phyloP scores from a whole-genome alignment of 2,888 invertebrate genomes.

The Euzetes globulus region DNA sequence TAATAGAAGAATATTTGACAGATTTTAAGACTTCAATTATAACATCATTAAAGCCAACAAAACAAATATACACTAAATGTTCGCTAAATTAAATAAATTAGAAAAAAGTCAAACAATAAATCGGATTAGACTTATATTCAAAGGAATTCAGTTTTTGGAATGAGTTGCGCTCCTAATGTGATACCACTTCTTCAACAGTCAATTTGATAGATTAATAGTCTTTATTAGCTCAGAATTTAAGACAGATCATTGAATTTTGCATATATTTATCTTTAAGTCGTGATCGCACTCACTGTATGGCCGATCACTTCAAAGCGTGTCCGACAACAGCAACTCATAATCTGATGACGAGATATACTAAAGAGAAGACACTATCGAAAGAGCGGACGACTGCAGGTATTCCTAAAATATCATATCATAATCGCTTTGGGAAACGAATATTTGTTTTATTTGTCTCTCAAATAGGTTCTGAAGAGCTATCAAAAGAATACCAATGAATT shows the following conservation, averaged over 20 bases:
- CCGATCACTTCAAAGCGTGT: conserved; percentile 18
- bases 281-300: conserved; percentile 20
- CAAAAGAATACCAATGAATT: not conserved
- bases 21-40: conserved; percentile 9
- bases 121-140: conserved; percentile 22
- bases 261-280: conserved; percentile 24
- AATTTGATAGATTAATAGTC: conserved; percentile 30
- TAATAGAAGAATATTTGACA: conserved; percentile 22
- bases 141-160: not conserved
- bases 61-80: not conserved
- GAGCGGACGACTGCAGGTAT: not conserved
- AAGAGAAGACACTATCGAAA: not conserved
- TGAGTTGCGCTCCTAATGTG: not conserved
- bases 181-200: not conserved
- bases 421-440: conserved; percentile 19
- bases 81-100: not conserved
- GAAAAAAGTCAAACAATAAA: conserved; percentile 23
- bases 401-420: conserved; percentile 1
- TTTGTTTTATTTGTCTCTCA: not conserved
- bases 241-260: conserved; percentile 19
- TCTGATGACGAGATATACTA: conserved; percentile 9
- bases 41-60: conserved; percentile 8
- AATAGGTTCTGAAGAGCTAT: conserved; percentile 5
- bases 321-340: not conserved
- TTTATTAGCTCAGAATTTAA: not conserved